Base-by-base conservation (phyloP, 2,797 vertebrate genomes). In the Amazonetta brasiliensis region DNA sequence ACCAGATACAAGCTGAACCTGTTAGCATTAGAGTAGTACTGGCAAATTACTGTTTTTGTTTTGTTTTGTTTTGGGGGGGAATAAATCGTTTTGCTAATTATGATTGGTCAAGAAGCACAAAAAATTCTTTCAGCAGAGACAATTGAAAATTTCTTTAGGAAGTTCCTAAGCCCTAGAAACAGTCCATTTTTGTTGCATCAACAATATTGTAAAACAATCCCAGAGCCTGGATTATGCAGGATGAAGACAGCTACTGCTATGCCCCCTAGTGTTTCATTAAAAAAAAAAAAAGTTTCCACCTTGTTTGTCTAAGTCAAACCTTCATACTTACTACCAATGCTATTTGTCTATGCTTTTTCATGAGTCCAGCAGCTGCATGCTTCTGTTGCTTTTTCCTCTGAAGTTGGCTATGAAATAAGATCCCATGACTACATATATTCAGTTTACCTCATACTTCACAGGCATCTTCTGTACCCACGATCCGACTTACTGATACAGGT, bases 241-340 rank as follows among this genome's bases (percentile, higher is more conserved):
- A 3, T 56, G 20, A 43, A 26, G 48, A 21, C 23, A 33, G 28
- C 44, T 91, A 81, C 91, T 90, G 39, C 67, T 64, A 71, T 77
- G 96, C 94, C 92, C 92, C 33, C 94, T 95, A 69, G 92, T 12
- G 90, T 87, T 85, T 69, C 25, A 26, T 26, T 15, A 14, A 50
- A 48, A 48, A 48, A 23, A 50, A 50, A 52, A 52, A 52, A 15
- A 26, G 19, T 7, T 68, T 76, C 31, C 48, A 13, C 9, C 4
- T 80, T 18, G 46, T 90, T 78, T 43, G 10, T 46, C 11, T 71
- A 7, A 23, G 1, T 18, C 28, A 74, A 46, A 26, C 16, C 22
- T 75, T 30, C 56, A 2, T 56, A 9, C 23, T 63, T 75, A 21
- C 43, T 80, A 18, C 46, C 22, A 31, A 0, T 79, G 14, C 0